phyloP scores from a whole-genome alignment of 2,113 vertebrate genomes.

The Silurus glanis region DNA sequence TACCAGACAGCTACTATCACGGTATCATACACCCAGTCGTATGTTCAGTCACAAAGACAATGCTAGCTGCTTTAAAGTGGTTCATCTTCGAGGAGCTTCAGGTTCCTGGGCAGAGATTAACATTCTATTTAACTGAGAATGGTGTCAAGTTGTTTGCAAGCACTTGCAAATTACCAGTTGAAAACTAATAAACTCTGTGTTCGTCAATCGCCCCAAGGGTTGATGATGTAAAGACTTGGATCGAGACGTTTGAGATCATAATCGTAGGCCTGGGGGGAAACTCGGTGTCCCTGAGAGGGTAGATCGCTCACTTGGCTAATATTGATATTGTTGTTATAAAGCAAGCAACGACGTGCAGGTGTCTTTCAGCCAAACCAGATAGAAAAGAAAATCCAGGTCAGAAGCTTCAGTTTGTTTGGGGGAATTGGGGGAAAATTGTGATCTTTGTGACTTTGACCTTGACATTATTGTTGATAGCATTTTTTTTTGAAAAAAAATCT shows the following conservation, averaged over 20 bases:
- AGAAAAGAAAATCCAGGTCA: neutral
- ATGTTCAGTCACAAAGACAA: neutral
- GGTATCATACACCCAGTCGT: neutral
- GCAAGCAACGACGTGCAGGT: neutral
- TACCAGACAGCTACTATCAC: constrained; percentile 17
- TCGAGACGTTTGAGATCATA: neutral
- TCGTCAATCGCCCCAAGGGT: neutral
- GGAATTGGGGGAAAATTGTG: neutral
- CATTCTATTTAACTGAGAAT: neutral
- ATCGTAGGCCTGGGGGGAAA: neutral
- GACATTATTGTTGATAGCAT: neutral
- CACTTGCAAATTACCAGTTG: neutral
- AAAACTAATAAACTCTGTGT: constrained; percentile 9
- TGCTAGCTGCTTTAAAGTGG: neutral
- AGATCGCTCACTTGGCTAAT: neutral
- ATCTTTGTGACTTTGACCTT: neutral
- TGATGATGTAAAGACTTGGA: constrained; percentile 3
- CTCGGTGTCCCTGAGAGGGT: neutral
- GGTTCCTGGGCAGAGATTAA: neutral
- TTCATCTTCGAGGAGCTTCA: neutral
- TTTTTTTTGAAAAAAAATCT: neutral
- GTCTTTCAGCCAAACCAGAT: neutral
- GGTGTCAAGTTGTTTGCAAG: neutral
- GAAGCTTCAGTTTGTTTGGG: neutral
- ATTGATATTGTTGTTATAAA: neutral